These are phyloP conservation scores for Latrodectus hesperus DNA, from an alignment of 2,888 invertebrate species.

Conservation along the genomic window DNA sequence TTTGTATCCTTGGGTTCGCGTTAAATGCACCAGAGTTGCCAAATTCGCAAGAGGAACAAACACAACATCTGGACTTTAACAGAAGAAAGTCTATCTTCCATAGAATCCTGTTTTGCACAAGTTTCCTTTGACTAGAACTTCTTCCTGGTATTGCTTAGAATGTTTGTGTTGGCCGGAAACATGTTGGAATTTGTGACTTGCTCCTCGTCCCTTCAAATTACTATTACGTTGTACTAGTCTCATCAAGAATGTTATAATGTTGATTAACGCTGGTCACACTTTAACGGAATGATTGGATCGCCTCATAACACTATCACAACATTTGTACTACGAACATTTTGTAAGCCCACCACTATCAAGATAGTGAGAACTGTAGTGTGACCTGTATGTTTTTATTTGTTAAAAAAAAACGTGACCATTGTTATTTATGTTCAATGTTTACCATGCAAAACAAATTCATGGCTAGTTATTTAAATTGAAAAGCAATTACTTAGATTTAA, in stretches of 20 bases:
- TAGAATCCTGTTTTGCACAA: conserved; percentile 67
- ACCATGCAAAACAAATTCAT: background rate
- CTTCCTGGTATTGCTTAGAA: conserved; percentile 67
- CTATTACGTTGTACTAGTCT: conserved; percentile 57
- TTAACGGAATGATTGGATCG: conserved; percentile 39
- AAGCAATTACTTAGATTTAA: conserved; percentile 14
- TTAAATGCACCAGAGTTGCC: conserved; percentile 64
- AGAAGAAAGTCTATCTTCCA: conserved; percentile 61
- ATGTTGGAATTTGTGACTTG: conserved; percentile 61
- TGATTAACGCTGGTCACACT: conserved; percentile 38
- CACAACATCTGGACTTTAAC: conserved; percentile 43
- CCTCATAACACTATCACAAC: conserved; percentile 58
- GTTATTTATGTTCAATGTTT: conserved; percentile 22
- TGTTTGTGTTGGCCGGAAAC: conserved; percentile 54
- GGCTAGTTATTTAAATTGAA: conserved; percentile 25
- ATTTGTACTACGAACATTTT: conserved; percentile 57
- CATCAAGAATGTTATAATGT: conserved; percentile 38
- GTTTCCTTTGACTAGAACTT: conserved; percentile 66
- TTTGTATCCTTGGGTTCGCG: conserved; percentile 69
- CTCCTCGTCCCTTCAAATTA: conserved; percentile 53
- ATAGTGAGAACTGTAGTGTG: conserved; percentile 25
- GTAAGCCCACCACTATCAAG: conserved; percentile 36
- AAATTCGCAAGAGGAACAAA: conserved; percentile 58
- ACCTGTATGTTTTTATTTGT: conserved; percentile 15
- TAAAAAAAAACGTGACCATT: conserved; percentile 17